Evolutionary conservation across 2,113 vertebrate species (phyloP).

Genomic region (Ardeotis arabs): DNA sequence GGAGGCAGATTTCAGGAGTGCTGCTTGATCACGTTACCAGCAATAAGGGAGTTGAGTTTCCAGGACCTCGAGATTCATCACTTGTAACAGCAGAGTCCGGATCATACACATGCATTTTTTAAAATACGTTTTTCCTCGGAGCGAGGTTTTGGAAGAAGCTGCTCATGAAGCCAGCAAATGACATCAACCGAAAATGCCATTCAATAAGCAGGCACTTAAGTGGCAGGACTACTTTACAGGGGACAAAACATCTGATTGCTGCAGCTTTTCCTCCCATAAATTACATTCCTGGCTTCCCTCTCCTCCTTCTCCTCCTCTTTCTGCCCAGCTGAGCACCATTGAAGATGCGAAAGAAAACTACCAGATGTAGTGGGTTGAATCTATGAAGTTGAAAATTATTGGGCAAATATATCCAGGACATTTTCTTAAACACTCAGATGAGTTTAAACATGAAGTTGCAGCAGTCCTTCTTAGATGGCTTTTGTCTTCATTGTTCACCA

Average conservation of each 20-base stretch:
- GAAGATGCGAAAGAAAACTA: neutral
- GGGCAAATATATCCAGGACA: neutral
- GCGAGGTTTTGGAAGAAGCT: neutral
- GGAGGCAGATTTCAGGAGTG: neutral
- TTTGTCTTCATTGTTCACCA: neutral
- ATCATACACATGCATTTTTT: neutral
- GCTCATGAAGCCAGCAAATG: neutral
- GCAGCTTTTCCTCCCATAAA: neutral
- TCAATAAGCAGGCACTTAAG: neutral
- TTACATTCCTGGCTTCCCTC: neutral
- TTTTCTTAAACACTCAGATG: neutral
- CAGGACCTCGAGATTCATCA: neutral
- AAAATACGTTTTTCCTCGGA: neutral
- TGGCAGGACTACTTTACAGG: neutral
- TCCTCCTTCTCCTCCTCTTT: neutral
- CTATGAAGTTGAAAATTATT: neutral
- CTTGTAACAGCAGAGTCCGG: neutral
- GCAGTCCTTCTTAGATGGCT: neutral
- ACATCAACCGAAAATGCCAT: neutral
- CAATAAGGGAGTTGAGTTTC: neutral
- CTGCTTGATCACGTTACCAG: neutral
- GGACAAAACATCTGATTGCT: neutral
- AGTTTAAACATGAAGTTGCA: neutral
- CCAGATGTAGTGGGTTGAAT: neutral
- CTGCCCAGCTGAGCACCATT: rapidly evolving